Base-by-base conservation (phyloP, 2,888 invertebrate genomes). In the Ormyrus pomaceus region DNA sequence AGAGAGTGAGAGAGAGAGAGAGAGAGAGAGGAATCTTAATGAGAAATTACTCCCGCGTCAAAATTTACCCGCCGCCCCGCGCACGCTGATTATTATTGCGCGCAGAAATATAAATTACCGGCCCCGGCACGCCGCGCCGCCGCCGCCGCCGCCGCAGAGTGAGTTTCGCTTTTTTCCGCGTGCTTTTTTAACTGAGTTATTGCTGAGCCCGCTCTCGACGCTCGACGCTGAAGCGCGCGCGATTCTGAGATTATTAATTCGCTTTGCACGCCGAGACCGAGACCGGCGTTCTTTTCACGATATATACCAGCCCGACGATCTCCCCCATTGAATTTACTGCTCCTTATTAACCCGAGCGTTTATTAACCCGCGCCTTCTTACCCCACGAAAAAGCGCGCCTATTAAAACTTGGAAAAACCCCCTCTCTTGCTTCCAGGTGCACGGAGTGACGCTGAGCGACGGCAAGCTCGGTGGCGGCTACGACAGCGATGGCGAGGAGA, bases 401-500 rank as follows among this genome's bases (percentile, higher is more conserved):
- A 19, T 55, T 83, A 13, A 51, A 5, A 48, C 48, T 61, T 6
- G 0, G 11, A 56, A 56, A 56, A 56, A 56, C 8, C 9, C 11
- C n/a, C 8, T 56, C 19, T 64, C 8, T 5, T 76, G 51, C 34
- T 83, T 81, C 7, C 89, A 93, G 93, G 95, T 95, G 84, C 95
- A 95, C 91, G 95, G 95, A 51, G 86, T 89, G 87, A 87, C 90
- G 64, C 74, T 89, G 76, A 94, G 94, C 73, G 92, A 93, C 83
- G 92, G 93, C 75, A 92, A 91, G 84, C 89, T 91, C 83, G 91
- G 91, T 82, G 94, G 93, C 34, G 95, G 94, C 84, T 96, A 96
- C 91, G 96, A 96, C 90, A 96, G 96, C 91, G 97, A 97, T 90
- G 96, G 96, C 62, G 97, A 97, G 90, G 96, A 96, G 89, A 96